These are phyloP conservation scores for Melospiza melodia DNA, from an alignment of 2,113 vertebrate genomes.

Conservation along the genomic window DNA sequence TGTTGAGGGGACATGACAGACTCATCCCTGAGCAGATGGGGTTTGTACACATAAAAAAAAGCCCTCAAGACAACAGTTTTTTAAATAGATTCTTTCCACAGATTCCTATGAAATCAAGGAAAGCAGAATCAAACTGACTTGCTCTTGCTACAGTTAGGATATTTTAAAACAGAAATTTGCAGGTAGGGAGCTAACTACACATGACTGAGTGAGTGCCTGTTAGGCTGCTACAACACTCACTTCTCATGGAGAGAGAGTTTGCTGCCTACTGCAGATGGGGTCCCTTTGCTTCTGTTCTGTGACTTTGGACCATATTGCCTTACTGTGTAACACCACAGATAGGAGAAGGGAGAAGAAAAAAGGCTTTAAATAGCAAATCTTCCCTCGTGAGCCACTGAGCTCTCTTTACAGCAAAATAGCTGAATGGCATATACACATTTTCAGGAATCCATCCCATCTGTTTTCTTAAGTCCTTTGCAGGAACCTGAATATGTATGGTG, in stretches of 20 bases:
- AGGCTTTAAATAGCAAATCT: neutral
- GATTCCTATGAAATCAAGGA: neutral
- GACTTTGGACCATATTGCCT: neutral
- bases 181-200: neutral
- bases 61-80: neutral
- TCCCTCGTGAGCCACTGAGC: neutral
- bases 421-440: neutral
- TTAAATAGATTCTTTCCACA: neutral
- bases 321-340: neutral
- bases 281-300: neutral
- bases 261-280: neutral
- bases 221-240: neutral
- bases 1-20: neutral
- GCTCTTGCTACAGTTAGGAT: neutral
- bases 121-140: neutral
- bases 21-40: neutral
- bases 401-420: neutral
- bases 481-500: neutral
- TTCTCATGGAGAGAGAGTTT: neutral
- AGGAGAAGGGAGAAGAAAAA: neutral
- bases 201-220: neutral
- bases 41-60: neutral
- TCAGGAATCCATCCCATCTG: neutral
- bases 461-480: neutral
- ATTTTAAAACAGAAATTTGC: constrained; percentile 1